Evolutionary conservation across 92 coral and sea anemone genomes (phyloP), one percentile per base, ranked within the genome.

Genomic region (Pocillopora grandis): DNA sequence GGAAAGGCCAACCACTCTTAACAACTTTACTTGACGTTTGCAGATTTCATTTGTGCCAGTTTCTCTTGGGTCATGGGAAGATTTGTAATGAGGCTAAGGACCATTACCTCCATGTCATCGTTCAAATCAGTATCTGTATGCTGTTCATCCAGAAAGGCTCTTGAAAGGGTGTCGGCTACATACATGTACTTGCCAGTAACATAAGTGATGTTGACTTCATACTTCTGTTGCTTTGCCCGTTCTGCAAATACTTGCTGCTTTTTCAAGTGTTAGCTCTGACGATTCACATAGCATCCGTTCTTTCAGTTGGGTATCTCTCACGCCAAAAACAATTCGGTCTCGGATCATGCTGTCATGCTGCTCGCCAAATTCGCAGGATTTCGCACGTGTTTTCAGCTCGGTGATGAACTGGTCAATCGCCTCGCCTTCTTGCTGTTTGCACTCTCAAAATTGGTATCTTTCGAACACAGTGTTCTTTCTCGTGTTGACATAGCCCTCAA

Each of bases 1-100:
- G 89, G 21, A 42, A 58, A 20, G 93, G 93, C 93, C 93, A 92
- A 42, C 93, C 91, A 49, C 58, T 21, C 74, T 23, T 82, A 60
- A 85, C 77, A 49, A 58, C 27, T 62, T 78, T 87, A 19, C 19
- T 9, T 17, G 87, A 62, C 37, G 2, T 66, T 87, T n/a, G 84
- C 85, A 2, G 58, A n/a, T 58, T 90, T 84, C 74, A 90, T 58
- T 59, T 92, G 87, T n/a, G 67, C 76, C 3, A 90, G 85, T 78
- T 85, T 92, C 82, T 87, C 87, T 17, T 27, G 70, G 5, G 92
- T 57, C 62, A 76, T 72, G 8, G 92, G 92, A 31, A 83, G 84
- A 37, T 70, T 78, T 69, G 68, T 64, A 4, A 92, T 80, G 31
- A 92, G 82, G 72, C 90, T 90, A 75, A 88, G 93, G 9, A 91